A percentile compares a stretch with the other conserved stretches of the same genome.
Evolutionary conservation across 2,113 vertebrate species (phyloP).

Genomic region (Lycocorax pyrrhopterus): DNA sequence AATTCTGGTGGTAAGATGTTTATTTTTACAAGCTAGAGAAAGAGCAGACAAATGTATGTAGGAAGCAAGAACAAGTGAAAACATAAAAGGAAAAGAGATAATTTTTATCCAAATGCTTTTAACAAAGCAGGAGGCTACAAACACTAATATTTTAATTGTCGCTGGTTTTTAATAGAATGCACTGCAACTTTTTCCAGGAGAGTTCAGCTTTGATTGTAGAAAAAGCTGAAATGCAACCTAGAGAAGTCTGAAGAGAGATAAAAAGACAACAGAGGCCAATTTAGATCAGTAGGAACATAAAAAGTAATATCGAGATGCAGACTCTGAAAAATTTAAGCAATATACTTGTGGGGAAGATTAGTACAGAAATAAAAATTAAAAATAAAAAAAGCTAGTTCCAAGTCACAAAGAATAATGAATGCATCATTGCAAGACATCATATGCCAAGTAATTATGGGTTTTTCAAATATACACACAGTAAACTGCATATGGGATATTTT

Average conservation of each 20-base stretch:
- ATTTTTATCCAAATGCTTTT: not conserved
- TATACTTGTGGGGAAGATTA: constrained; percentile 16
- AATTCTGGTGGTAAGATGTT: not conserved
- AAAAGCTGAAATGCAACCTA: not conserved
- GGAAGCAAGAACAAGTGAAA: not conserved
- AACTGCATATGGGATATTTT: not conserved
- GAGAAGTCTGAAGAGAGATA: not conserved
- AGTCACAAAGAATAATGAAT: constrained; percentile 35
- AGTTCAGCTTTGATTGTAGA: not conserved
- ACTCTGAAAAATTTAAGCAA: constrained; percentile 13
- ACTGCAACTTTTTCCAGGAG: not conserved
- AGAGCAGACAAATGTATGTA: not conserved
- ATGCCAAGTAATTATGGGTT: not conserved
- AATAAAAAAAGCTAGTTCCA: constrained; percentile 11
- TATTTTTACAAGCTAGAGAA: not conserved
- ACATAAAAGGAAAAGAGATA: not conserved
- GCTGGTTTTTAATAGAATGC: not conserved
- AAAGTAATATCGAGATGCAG: not conserved
- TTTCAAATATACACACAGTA: constrained; percentile 19
- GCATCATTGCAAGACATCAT: not conserved
- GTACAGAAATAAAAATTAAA: constrained; percentile 39
- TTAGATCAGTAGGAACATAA: not conserved
- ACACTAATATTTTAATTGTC: not conserved
- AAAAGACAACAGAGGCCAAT: not conserved
- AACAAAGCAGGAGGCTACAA: not conserved